Conservation (phyloP, 2,888 invertebrate genomes). For the Junonia oenone region DNA sequence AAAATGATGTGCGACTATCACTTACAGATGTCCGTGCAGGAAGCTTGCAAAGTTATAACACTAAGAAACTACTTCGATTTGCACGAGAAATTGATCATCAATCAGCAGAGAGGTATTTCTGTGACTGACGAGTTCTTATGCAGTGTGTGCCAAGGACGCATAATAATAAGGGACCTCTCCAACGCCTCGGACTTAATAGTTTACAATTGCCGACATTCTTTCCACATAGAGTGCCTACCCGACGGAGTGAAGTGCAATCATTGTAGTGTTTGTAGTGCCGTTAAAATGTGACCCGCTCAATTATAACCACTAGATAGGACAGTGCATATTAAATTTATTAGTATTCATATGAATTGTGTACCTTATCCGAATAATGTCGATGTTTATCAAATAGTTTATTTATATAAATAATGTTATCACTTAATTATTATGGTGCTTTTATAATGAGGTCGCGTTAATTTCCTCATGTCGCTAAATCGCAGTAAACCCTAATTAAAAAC, state of each 20-base stretch:
- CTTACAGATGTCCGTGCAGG: slow-evolving; percentile 93
- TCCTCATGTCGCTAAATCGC: slow-evolving; percentile 28
- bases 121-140: slow-evolving; percentile 88
- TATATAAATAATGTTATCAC: slow-evolving; percentile 26
- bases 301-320: slow-evolving; percentile 43
- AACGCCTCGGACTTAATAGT: slow-evolving; percentile 86
- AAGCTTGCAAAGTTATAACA: slow-evolving; percentile 94
- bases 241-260: slow-evolving; percentile 50
- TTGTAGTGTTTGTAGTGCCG: slow-evolving; percentile 66
- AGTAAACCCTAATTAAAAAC: slow-evolving; percentile 13
- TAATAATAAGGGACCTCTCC: slow-evolving; percentile 86
- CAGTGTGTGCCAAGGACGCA: slow-evolving; percentile 87
- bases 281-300: slow-evolving; percentile 57
- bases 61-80: slow-evolving; percentile 93
- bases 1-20: slow-evolving; percentile 98
- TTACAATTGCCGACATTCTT: slow-evolving; percentile 94
- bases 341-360: slow-evolving; percentile 7
- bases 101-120: slow-evolving; percentile 88
- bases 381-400: slow-evolving; percentile 21
- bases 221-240: slow-evolving; percentile 91
- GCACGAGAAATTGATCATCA: slow-evolving; percentile 87
- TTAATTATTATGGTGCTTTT: slow-evolving; percentile 51
- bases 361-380: slow-evolving; percentile 12
- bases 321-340: slow-evolving; percentile 38
- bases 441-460: slow-evolving; percentile 59